Percentiles rank a stretch among this genome's conserved stretches.
phyloP scores from a whole-genome alignment of 2,888 invertebrate species.

The Microctonus brassicae region DNA sequence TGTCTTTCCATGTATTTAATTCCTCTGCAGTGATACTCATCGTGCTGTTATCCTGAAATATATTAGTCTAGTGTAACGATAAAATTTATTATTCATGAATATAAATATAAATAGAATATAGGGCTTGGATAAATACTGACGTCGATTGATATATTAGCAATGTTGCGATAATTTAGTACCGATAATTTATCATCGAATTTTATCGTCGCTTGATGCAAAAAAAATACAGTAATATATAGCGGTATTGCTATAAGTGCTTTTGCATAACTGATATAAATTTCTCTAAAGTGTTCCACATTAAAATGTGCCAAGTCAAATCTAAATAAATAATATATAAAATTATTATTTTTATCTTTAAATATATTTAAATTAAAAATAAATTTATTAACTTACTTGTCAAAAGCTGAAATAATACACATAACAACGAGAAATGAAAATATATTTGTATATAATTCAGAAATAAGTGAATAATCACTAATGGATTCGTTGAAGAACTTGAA shows the following conservation, averaged over 20 bases:
- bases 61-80: conserved; percentile 21
- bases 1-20: conserved; percentile 56
- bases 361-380: background rate
- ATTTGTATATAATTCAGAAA: conserved; percentile 60
- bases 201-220: conserved; percentile 57
- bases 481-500: conserved; percentile 54
- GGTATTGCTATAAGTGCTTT: conserved; percentile 58
- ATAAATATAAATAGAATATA: background rate
- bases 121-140: no score
- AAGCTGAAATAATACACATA: conserved; percentile 58
- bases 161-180: conserved; percentile 49
- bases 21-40: conserved; percentile 41
- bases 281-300: conserved; percentile 54
- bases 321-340: conserved; percentile 22
- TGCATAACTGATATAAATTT: conserved; percentile 56
- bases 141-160: conserved; percentile 17
- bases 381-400: conserved; percentile 58
- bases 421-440: conserved; percentile 59
- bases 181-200: conserved; percentile 57
- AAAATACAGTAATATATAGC: conserved; percentile 60
- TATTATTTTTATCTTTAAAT: background rate
- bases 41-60: conserved; percentile 47
- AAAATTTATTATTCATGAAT: conserved; percentile 2
- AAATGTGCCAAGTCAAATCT: conserved; percentile 63
- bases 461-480: conserved; percentile 50